Conservation (phyloP, 2,797 vertebrate species). For the Cichlasoma orientale region DNA sequence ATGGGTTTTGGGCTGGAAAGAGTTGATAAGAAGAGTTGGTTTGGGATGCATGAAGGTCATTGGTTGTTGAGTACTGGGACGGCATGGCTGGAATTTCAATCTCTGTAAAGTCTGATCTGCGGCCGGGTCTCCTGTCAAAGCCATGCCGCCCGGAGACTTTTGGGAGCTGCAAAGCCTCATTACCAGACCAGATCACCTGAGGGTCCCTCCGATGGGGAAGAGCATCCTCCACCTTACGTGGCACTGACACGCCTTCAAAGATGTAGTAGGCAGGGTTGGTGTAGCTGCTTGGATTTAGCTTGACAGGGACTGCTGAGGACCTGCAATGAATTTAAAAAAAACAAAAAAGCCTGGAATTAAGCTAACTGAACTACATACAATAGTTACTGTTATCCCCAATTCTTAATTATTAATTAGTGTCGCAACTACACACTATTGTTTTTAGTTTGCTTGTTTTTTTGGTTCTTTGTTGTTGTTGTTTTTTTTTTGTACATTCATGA, state of each 20-base stretch:
- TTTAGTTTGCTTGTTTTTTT: background rate
- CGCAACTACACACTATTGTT: background rate
- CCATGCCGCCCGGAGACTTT: constrained; percentile 75
- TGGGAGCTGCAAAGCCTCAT: constrained; percentile 81
- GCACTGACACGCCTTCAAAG: constrained; percentile 82
- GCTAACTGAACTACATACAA: background rate
- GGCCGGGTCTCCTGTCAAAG: constrained; percentile 67
- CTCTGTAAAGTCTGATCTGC: constrained; percentile 83
- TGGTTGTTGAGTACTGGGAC: constrained; percentile 67
- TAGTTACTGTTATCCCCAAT: background rate
- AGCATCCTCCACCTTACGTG: constrained; percentile 64
- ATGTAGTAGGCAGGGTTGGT: constrained; percentile 89
- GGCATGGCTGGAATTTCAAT: constrained; percentile 83
- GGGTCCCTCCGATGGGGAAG: constrained; percentile 65
- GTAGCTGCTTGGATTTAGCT: constrained; percentile 80
- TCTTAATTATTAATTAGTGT: background rate
- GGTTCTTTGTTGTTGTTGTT: background rate
- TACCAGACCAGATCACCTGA: constrained; percentile 77
- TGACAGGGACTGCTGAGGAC: constrained; percentile 57
- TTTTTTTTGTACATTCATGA: background rate
- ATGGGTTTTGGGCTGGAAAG: constrained; percentile 76
- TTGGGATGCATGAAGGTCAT: constrained; percentile 60
- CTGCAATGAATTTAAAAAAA: constrained; percentile 54
- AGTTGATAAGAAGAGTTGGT: constrained; percentile 82
- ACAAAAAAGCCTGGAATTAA: background rate